Conservation (phyloP, 2,888 invertebrate species). For the Tenthredo scrophulariae region DNA sequence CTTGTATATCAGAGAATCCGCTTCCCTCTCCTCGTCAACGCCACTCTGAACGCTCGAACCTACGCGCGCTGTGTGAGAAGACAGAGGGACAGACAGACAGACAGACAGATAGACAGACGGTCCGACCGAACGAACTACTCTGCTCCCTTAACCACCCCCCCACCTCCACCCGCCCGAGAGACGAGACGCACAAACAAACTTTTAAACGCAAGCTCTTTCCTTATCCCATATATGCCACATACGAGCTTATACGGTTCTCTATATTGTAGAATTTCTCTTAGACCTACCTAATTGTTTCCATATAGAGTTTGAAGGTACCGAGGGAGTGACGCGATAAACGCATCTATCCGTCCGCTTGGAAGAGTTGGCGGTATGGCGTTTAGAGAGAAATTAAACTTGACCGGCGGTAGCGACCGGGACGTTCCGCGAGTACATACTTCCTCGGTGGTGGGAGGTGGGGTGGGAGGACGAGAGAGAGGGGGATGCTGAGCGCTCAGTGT, state of each 20-base stretch:
- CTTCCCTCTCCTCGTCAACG: conserved; percentile 73
- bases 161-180: not conserved
- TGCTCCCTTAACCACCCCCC: not conserved
- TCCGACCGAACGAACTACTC: not conserved
- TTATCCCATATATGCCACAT: not conserved
- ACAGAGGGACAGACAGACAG: not conserved
- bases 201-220: conserved; percentile 13
- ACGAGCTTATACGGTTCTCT: too few relatives aligned
- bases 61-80: not conserved
- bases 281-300: not conserved
- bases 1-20: conserved; percentile 39
- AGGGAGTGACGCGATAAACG: not conserved
- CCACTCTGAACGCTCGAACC: not conserved
- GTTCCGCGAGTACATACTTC: not conserved
- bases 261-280: too few relatives aligned
- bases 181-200: conserved; percentile 27
- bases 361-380: not conserved
- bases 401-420: conserved; percentile 2
- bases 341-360: not conserved
- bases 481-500: conserved; percentile 23
- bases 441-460: not conserved
- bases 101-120: not conserved
- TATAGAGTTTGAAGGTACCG: not conserved
- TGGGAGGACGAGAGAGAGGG: not conserved
- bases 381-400: conserved; percentile 27